phyloP scores from a whole-genome alignment of 1,140 invertebrate genomes.

The Euglossa dilemma region DNA sequence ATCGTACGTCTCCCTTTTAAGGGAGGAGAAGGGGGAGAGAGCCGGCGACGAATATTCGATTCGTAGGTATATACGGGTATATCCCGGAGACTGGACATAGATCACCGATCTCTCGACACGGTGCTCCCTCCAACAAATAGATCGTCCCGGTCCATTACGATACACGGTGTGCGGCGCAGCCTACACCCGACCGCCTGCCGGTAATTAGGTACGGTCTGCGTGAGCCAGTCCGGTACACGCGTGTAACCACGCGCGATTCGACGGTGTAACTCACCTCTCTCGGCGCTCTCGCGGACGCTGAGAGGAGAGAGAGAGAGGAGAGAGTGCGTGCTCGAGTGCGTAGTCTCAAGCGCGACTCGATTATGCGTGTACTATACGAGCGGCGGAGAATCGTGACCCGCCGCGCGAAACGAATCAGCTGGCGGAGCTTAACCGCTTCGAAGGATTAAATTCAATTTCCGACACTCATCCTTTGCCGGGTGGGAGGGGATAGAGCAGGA shows the following conservation, averaged over 20 bases:
- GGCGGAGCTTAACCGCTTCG: slow-evolving; percentile 32
- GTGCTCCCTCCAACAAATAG: slow-evolving; percentile 57
- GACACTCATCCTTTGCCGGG: slow-evolving; percentile 5
- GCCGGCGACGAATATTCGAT: slow-evolving; percentile 6
- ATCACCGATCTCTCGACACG: slow-evolving; percentile 57
- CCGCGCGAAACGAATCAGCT: slow-evolving; percentile 53
- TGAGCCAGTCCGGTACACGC: slow-evolving; percentile 45
- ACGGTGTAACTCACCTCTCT: slow-evolving; percentile 57
- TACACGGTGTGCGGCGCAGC: slow-evolving; percentile 55
- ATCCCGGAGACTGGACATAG: slow-evolving; percentile 42
- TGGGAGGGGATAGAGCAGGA: background rate
- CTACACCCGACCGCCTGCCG: slow-evolving; percentile 62
- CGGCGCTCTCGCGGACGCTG: background rate
- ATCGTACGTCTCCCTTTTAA: no score
- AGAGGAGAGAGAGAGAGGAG: background rate
- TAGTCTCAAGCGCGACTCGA: background rate
- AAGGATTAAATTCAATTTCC: slow-evolving; percentile 63
- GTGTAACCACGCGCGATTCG: slow-evolving; percentile 64
- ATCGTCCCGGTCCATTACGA: slow-evolving; percentile 62
- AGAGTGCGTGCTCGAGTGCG: slow-evolving; percentile 30
- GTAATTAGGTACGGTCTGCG: slow-evolving; percentile 66
- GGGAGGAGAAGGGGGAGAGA: no score
- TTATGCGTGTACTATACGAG: background rate
- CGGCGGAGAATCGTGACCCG: slow-evolving; percentile 45
- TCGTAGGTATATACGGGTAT: background rate